A percentile compares a stretch with the other conserved stretches of the same genome.
Conservation (phyloP, 2,797 vertebrate species). For the Sebastes elongatus region DNA sequence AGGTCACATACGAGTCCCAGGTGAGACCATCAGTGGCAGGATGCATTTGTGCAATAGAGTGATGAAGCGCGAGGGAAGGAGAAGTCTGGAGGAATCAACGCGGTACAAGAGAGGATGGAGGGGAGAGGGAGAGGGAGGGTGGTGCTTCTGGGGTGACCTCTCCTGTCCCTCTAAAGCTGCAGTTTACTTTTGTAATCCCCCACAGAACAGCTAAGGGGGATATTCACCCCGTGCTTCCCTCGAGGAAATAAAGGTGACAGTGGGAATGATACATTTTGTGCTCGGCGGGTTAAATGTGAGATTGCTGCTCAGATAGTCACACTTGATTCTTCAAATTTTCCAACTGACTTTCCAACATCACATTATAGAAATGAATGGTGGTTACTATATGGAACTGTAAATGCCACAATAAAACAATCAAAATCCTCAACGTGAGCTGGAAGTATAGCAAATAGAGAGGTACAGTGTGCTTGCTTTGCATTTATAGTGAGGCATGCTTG, state of each 20-base stretch:
- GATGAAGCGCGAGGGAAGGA: conserved; percentile 56
- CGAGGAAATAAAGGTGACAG: conserved; percentile 42
- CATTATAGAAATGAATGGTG: neutral
- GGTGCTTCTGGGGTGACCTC: conserved; percentile 53
- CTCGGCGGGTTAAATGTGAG: conserved; percentile 34
- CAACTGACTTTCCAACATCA: neutral
- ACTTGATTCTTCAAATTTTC: neutral
- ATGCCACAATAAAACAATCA: neutral
- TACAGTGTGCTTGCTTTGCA: conserved; percentile 33
- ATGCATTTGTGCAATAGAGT: conserved; percentile 64
- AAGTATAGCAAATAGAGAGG: neutral
- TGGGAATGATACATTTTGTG: conserved; percentile 25
- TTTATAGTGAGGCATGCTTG: conserved; percentile 22
- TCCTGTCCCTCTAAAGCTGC: conserved; percentile 61
- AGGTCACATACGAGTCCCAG: conserved; percentile 56
- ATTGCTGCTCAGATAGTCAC: conserved; percentile 11
- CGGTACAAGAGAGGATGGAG: neutral
- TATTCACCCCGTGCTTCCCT: conserved; percentile 38
- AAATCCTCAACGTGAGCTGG: neutral
- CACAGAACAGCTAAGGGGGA: conserved; percentile 54
- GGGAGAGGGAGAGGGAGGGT: neutral
- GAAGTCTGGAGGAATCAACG: conserved; percentile 24
- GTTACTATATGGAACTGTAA: neutral
- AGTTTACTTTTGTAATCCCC: conserved; percentile 74
- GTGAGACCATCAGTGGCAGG: conserved; percentile 53